Conservation (phyloP, 2,113 vertebrate species). For the Struthio camelus region DNA sequence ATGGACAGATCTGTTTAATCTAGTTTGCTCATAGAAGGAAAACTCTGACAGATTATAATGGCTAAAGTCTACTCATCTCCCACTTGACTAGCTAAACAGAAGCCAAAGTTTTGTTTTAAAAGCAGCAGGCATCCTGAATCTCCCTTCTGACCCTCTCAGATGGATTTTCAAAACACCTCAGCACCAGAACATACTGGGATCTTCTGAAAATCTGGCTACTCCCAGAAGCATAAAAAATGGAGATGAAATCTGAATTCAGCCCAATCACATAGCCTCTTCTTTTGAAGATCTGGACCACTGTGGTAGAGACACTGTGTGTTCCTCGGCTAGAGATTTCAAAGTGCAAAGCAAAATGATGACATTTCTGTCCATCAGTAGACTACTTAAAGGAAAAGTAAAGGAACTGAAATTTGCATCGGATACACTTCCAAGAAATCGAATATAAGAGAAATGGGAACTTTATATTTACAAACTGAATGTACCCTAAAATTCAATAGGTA, state of each 20-base stretch:
- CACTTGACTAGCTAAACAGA: not conserved
- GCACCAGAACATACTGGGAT: not conserved
- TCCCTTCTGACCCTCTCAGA: not conserved
- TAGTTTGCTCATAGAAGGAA: not conserved
- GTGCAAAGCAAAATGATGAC: not conserved
- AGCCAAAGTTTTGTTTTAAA: not conserved
- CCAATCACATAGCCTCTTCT: not conserved
- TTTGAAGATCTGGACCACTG: constrained; percentile 18
- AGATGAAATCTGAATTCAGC: not conserved
- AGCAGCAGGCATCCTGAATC: not conserved
- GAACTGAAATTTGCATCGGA: not conserved
- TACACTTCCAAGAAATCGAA: not conserved
- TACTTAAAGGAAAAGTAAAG: not conserved
- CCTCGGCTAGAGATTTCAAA: not conserved
- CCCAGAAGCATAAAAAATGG: not conserved
- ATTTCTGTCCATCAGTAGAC: not conserved
- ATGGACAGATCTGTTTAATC: not conserved
- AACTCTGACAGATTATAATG: not conserved
- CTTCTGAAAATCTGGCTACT: not conserved
- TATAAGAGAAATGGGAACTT: not conserved
- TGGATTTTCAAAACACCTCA: not conserved
- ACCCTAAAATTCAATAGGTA: not conserved
- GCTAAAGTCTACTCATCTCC: not conserved
- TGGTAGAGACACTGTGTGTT: not conserved
- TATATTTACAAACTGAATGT: not conserved